A percentile compares a stretch with the other conserved stretches of the same genome.
phyloP scores from a whole-genome alignment of 2,888 invertebrate species.

The Pherbina coryleti region DNA sequence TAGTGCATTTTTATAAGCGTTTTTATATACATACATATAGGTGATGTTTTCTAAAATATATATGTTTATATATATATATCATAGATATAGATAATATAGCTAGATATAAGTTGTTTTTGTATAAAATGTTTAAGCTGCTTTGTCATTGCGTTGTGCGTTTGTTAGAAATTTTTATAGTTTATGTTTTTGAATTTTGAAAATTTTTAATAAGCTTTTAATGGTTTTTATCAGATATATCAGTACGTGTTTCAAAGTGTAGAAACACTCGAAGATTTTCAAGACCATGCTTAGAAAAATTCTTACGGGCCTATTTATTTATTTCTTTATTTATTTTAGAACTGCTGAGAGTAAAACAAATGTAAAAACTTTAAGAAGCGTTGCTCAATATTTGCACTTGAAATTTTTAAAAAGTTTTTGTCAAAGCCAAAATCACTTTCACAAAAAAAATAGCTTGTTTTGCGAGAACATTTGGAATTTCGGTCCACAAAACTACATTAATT shows the following conservation, averaged over 20 bases:
- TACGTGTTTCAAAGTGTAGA: background rate
- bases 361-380: no score
- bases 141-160: background rate
- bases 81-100: background rate
- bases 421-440: no score
- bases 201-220: background rate
- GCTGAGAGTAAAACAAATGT: no score
- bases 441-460: no score
- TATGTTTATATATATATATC: background rate
- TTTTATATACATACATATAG: slow-evolving; percentile 18
- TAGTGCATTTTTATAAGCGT: slow-evolving; percentile 20
- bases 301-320: no score
- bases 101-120: background rate
- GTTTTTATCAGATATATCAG: background rate
- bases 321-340: no score
- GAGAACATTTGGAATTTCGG: no score
- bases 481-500: no score
- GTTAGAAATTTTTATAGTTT: background rate
- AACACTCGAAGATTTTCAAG: no score
- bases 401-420: no score
- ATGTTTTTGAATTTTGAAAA: background rate
- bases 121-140: background rate
- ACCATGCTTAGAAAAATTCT: no score
- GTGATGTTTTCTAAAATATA: slow-evolving; percentile 8
- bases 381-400: no score